A percentile compares a stretch with the other conserved stretches of the same genome.
phyloP scores from a whole-genome alignment of 2,113 vertebrate species.

The Mastomys natalensis region DNA sequence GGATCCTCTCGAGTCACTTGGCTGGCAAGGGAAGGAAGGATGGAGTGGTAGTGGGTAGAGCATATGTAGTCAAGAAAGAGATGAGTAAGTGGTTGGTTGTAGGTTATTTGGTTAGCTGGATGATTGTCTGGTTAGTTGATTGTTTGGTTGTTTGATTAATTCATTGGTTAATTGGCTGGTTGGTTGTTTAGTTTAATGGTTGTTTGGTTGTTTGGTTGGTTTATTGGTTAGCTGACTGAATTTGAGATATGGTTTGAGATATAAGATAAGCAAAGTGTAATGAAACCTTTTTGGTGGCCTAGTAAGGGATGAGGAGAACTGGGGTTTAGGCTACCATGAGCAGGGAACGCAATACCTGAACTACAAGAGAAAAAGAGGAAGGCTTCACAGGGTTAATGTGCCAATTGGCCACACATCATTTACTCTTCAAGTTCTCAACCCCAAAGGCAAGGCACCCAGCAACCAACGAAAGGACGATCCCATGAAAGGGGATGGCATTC shows the following conservation, averaged over 20 bases:
- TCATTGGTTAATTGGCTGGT: background rate
- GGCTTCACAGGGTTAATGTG: background rate
- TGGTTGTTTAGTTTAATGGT: background rate
- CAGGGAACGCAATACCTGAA: background rate
- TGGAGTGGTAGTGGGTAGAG: rapidly evolving
- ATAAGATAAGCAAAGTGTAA: background rate
- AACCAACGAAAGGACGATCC: background rate
- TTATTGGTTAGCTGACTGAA: background rate
- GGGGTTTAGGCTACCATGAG: background rate
- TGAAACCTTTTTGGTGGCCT: background rate
- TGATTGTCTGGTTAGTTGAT: background rate
- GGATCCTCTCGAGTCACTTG: background rate
- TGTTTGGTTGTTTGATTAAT: background rate
- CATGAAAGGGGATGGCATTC: background rate
- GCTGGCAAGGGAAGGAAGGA: background rate
- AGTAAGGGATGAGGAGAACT: background rate
- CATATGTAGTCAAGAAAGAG: background rate
- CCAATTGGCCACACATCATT: background rate
- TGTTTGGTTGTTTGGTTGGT: background rate
- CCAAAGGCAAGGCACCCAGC: background rate
- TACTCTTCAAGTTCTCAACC: background rate
- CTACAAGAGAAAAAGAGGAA: background rate
- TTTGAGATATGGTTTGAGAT: background rate
- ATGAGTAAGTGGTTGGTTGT: background rate
- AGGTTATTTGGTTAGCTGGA: background rate